Evolutionary conservation across 2,888 invertebrate species (phyloP), one percentile per base, ranked within the genome.

Genomic region (Mythimna loreyi): DNA sequence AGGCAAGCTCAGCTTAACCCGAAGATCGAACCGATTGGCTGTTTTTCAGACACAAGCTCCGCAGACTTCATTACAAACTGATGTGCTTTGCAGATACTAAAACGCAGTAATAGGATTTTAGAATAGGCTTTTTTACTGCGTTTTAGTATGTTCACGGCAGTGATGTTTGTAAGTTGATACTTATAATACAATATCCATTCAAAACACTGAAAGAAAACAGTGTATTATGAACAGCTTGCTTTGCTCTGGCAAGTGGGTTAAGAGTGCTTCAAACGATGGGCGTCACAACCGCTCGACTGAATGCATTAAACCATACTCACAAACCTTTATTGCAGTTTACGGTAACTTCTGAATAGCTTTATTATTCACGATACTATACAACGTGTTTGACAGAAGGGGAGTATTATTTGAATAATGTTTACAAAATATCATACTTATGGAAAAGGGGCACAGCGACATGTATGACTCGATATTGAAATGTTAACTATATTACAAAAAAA

Each of bases 221-320:
- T 52, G 53, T 30, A 60, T 57, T 64, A 21, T 57, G 49, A 73
- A 73, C 50, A 58, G 45, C 49, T 65, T 68, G 58, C 69, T 69
- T 74, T 56, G 11, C 25, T 25, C 2, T 16, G 19, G 50, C 67
- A 72, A 72, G 55, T 72, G 72, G 58, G 77, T 76, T 67, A 77
- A 72, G 81, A 59, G 75, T 56, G 16, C 57, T 81, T 23, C 49
- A 53, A 49, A 67, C 62, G 57, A 67, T 81, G 67, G 72, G 63
- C 72, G 79, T 65, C 64, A 75, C 66, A 67, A 62, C 72, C 66
- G 50, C 66, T 59, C 68, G 61, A 71, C 72, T 68, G 76, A 76
- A 79, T 72, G 79, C 62, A 68, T 72, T 72, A 76, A 64, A 69
- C 59, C 72, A 67, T 75, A 67, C 72, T 73, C 63, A 76, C 56